phyloP scores from a whole-genome alignment of 37 sponge, comb jelly and placozoan species.

The Spongia lamella region DNA sequence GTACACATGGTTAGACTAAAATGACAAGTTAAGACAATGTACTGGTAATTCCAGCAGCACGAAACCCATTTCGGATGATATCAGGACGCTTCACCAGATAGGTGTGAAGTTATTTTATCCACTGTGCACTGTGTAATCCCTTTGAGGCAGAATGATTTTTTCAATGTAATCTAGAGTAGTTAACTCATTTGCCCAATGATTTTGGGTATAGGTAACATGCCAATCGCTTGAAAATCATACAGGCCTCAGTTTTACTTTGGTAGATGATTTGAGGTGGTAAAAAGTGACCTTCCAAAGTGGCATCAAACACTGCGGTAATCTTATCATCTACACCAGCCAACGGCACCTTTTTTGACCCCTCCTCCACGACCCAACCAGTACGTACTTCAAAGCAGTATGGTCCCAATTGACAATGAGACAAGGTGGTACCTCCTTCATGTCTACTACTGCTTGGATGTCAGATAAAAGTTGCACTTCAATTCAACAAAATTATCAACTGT shows the following conservation, averaged over 20 bases:
- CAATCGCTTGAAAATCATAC: background rate
- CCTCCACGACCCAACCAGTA: background rate
- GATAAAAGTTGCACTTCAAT: no score
- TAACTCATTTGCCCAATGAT: slow-evolving; percentile 3
- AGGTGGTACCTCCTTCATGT: no score
- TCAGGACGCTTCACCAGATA: no score
- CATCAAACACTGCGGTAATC: no score
- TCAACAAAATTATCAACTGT: no score
- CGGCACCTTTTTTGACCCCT: background rate
- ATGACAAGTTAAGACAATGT: no score
- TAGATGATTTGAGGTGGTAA: slow-evolving; percentile 3
- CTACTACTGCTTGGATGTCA: no score
- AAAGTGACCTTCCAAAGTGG: background rate
- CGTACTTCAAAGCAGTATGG: slow-evolving; percentile 1
- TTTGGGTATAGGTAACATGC: background rate
- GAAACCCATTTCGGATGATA: no score
- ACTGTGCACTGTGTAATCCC: no score
- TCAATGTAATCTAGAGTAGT: background rate
- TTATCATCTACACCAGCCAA: slow-evolving; percentile 1
- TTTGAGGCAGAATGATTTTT: background rate
- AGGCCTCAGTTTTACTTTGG: background rate
- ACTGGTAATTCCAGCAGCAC: no score
- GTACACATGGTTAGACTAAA: no score
- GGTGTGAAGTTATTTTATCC: no score
- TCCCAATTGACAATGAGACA: background rate